Evolutionary conservation across 2,113 vertebrate genomes (phyloP), one percentile per base, ranked within the genome.

Genomic region (Geococcyx californianus): DNA sequence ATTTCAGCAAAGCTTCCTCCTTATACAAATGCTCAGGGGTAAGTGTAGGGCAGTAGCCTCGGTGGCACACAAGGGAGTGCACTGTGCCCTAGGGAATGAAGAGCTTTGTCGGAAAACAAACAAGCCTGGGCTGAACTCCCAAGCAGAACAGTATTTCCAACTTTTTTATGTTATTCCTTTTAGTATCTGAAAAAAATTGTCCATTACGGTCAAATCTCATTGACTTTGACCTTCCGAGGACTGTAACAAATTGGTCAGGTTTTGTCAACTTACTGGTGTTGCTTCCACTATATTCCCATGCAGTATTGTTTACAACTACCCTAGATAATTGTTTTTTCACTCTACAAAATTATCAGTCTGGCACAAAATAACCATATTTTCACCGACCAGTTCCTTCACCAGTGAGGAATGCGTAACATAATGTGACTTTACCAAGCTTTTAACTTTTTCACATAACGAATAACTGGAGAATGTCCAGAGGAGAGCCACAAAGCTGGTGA

Each of bases 1-100:
- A 87, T 88, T 75, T 93, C 36, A 38, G n/a, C 58, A 74, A 52
- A 84, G 28, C n/a, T 86, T 91, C 15, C 49, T 76, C 69, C n/a
- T 86, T 83, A 62, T 24, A 13, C 31, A 60, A 87, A 55, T 2
- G 15, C 36, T 74, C 3, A 0, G 3, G 24, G 78, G 31, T 16
- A 44, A 28, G 40, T 2, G 3, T 5, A 10, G 0, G 1, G 42
- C 19, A 11, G 23, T 6, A 54, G 36, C 33, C 21, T 68, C 40
- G 66, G 29, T 66, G 55, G 36, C 31, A 14, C 20, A 16, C 4
- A 1, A 1, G 2, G 49, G 60, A 75, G 29, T 40, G 40, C 0
- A 3, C 36, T 63, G 49, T 3, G 11, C 47, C 42, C 29, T 36
- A 3, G 38, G 49, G 47, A 84, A 67, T 8, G 44, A 3, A 4